Conservation (phyloP, 1,140 invertebrate genomes). For the Dendrolimus punctatus region DNA sequence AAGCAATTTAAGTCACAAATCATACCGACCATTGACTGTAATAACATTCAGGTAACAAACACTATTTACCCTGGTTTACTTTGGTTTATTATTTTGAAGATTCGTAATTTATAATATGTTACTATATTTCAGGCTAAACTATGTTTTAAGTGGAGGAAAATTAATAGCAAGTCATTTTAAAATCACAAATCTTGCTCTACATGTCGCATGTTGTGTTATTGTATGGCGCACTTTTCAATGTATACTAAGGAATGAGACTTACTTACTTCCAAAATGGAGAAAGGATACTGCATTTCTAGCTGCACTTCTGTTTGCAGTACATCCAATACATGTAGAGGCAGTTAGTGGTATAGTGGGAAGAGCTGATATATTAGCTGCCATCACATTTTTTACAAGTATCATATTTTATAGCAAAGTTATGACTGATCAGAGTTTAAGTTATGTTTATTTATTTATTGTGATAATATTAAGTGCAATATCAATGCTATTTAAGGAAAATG, state of each 20-base stretch:
- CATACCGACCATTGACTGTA: constrained; percentile 89
- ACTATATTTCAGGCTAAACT: constrained; percentile 74
- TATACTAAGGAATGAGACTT: background rate
- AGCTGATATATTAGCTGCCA: constrained; percentile 89
- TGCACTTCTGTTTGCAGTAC: constrained; percentile 89
- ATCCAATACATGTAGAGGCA: constrained; percentile 96
- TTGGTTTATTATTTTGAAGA: background rate
- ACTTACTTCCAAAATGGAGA: constrained; percentile 3
- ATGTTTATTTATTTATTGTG: constrained; percentile 40
- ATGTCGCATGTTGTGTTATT: too few species aligned
- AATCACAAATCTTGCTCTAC: constrained; percentile 71
- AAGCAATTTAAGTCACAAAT: constrained; percentile 88
- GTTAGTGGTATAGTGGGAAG: constrained; percentile 95
- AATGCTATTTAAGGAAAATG: constrained; percentile 95
- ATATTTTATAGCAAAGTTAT: constrained; percentile 72
- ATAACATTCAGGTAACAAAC: constrained; percentile 82
- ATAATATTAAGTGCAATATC: constrained; percentile 68
- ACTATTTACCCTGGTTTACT: background rate
- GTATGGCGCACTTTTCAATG: constrained; percentile 53
- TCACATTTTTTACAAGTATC: constrained; percentile 84
- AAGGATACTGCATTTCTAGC: constrained; percentile 73
- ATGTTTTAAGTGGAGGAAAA: constrained; percentile 70
- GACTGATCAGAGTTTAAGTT: constrained; percentile 14
- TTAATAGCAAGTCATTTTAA: constrained; percentile 81
- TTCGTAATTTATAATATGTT: constrained; percentile 5